Evolutionary conservation across 2,797 vertebrate genomes (phyloP).

Genomic region (Amblyopsis hoosieri): DNA sequence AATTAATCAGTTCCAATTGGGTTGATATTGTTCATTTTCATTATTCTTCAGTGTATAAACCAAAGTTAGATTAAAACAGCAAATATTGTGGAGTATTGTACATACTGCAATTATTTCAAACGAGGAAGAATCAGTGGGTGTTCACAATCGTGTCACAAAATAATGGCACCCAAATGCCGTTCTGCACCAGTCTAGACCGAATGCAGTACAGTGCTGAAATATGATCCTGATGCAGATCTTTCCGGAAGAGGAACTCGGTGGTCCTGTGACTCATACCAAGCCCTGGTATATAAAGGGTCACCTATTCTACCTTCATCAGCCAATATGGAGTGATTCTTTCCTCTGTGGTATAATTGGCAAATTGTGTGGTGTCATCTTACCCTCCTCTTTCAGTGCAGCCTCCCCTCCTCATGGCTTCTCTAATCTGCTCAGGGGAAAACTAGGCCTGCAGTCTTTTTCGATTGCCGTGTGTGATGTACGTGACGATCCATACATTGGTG

Average conservation of each 20-base stretch:
- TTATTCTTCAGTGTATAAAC: too few relatives aligned
- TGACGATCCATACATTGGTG: too few relatives aligned
- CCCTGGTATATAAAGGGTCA: constrained; percentile 32
- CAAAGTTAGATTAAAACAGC: too few relatives aligned
- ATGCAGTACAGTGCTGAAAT: constrained; percentile 11
- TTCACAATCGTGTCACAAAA: too few relatives aligned
- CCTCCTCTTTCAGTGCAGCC: constrained; percentile 65
- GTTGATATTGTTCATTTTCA: too few relatives aligned
- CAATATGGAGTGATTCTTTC: constrained; percentile 60
- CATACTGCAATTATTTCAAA: too few relatives aligned
- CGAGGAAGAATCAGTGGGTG: too few relatives aligned
- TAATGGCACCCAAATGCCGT: neutral
- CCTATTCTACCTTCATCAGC: constrained; percentile 43
- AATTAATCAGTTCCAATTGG: too few relatives aligned
- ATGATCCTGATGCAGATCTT: neutral
- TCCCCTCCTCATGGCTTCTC: constrained; percentile 40
- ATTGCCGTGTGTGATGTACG: neutral
- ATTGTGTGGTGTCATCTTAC: constrained; percentile 71
- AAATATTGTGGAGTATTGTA: too few relatives aligned
- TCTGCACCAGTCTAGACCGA: constrained; percentile 14
- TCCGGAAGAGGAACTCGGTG: neutral
- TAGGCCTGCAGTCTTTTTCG: neutral
- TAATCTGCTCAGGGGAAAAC: constrained; percentile 42
- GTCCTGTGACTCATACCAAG: constrained; percentile 17
- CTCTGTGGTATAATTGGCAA: constrained; percentile 69